Conservation (phyloP, 30 jellyfish, hydroid and myxozoan species). For the Turritopsis rubra region DNA sequence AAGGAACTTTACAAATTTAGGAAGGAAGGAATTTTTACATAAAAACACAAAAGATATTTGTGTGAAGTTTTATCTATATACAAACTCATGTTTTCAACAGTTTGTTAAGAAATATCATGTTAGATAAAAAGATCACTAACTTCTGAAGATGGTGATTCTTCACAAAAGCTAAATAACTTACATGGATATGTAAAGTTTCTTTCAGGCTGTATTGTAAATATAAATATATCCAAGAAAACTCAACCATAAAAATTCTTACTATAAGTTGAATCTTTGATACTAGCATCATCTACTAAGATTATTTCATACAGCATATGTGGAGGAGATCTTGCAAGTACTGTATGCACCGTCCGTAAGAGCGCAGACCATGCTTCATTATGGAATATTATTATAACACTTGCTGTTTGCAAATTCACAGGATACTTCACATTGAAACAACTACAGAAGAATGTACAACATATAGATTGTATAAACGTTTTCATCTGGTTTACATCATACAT, state of each 20-base stretch:
- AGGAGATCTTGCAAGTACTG: constrained; percentile 95
- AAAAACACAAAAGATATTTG: too few species aligned
- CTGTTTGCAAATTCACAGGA: constrained; percentile 77
- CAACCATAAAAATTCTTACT: neutral
- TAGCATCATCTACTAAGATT: constrained; percentile 88
- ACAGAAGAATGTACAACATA: neutral
- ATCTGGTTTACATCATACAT: neutral
- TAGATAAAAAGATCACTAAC: too few species aligned
- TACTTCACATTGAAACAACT: constrained; percentile 69
- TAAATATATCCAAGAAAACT: neutral
- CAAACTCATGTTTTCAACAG: too few species aligned
- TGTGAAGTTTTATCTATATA: too few species aligned
- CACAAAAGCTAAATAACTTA: too few species aligned
- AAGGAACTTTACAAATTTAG: too few species aligned
- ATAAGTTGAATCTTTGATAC: constrained; percentile 39
- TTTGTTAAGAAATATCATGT: too few species aligned
- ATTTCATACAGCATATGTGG: constrained; percentile 61
- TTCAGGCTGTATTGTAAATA: too few species aligned
- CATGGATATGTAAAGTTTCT: too few species aligned
- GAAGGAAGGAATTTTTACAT: too few species aligned
- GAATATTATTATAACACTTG: constrained; percentile 85
- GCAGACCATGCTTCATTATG: constrained; percentile 99
- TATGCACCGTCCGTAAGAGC: constrained; percentile 87
- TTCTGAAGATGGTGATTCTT: too few species aligned
- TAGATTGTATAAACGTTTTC: neutral